These are phyloP conservation scores for Cairina moschata DNA, from an alignment of 2,113 vertebrate genomes.

Conservation along the genomic window DNA sequence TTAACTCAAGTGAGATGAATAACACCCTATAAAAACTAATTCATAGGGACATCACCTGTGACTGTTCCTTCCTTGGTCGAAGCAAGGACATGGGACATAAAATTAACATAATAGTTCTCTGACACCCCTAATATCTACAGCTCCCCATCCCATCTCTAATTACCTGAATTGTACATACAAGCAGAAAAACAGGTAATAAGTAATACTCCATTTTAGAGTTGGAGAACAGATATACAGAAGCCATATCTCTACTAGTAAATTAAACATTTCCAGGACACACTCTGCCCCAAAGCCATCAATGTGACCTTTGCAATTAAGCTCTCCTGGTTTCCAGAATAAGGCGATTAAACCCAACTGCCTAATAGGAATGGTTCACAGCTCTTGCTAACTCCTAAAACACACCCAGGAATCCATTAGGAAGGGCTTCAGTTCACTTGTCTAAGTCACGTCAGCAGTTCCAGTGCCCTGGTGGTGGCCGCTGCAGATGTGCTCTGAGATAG, in stretches of 20 bases:
- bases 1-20: neutral
- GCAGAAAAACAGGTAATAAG: neutral
- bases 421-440: neutral
- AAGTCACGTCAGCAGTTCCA: neutral
- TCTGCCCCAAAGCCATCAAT: neutral
- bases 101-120: neutral
- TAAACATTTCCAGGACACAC: neutral
- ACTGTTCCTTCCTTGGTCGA: neutral
- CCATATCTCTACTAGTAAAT: neutral
- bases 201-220: neutral
- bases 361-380: fast-evolving
- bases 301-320: neutral
- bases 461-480: too few species aligned
- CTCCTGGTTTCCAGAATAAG: neutral
- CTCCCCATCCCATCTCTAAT: neutral
- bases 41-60: neutral
- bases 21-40: neutral
- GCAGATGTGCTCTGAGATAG: too few species aligned
- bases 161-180: neutral
- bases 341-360: neutral
- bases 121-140: neutral
- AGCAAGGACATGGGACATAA: neutral
- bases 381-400: neutral
- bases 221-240: neutral
- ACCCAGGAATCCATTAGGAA: neutral